Evolutionary conservation across 2,888 invertebrate species (phyloP), one percentile per base, ranked within the genome.

Genomic region (Himalopsyche tibetana): DNA sequence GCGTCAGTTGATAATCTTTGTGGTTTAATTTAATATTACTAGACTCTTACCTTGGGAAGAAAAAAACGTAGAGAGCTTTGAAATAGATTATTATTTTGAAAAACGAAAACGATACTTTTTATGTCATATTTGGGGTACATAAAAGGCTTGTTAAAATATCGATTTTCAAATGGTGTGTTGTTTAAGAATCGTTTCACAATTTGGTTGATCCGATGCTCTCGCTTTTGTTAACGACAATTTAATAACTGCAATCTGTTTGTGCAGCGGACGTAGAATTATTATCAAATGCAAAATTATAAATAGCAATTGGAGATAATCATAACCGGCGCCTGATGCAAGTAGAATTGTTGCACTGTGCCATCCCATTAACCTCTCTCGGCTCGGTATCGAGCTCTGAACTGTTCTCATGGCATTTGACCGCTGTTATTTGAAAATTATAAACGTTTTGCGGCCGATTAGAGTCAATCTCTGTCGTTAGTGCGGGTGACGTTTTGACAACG

Each of bases 391-490:
- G 19, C 5, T 74, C 36, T 28, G 80, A 45, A 80, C 86, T 82
- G 85, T 88, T 88, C 88, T 87, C 88, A 88, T 88, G 87, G 83
- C 88, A 85, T 88, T 87, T 87, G 88, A 88, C 87, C 87, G 80
- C 80, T 45, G 85, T 84, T 84, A 84, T 85, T 87, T 84, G 82
- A 87, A 88, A 87, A 86, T 87, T 87, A 87, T 87, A 86, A 87
- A 56, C 86, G 86, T 86, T 87, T 87, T 86, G 84, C 63, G 42
- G 83, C 80, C 87, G 86, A 87, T 86, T 86, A 86, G 82, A 87
- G 87, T 85, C 85, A 85, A 74, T 74, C 84, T 86, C 63, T 63
- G 81, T 79, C 84, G 36, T 74, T 85, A 63, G 84, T 79, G 82
- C 56, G 84, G 84, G 83, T 84, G 87, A 88, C 87, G 88, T 88